Evolutionary conservation across 2,113 vertebrate species (phyloP).

Genomic region (Brachyistius frenatus): DNA sequence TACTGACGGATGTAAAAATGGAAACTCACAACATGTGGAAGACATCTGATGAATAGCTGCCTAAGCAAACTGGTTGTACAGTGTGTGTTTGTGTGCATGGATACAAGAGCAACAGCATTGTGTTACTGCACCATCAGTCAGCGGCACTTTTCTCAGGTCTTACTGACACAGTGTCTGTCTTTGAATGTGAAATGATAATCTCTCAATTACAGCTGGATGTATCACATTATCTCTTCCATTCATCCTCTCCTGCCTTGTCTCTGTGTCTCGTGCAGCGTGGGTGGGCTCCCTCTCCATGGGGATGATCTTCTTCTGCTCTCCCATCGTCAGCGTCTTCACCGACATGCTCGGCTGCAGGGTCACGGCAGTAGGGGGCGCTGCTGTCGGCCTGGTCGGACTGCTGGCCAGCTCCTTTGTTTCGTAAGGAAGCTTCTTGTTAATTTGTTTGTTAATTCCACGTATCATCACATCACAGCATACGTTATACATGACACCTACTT

Average conservation of each 20-base stretch:
- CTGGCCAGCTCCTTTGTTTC: slow-evolving; percentile 93
- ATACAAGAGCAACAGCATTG: neutral
- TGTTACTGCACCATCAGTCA: neutral
- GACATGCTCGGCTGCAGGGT: slow-evolving; percentile 92
- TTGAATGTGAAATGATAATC: neutral
- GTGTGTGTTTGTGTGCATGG: slow-evolving; percentile 3
- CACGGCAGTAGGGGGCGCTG: slow-evolving; percentile 91
- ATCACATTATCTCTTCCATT: slow-evolving; percentile 9
- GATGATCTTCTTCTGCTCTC: slow-evolving; percentile 99
- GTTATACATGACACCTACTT: too few species aligned
- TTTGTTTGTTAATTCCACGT: too few species aligned
- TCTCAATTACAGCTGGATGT: neutral
- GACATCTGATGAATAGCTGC: neutral
- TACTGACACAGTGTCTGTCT: slow-evolving; percentile 1
- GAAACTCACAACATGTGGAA: neutral
- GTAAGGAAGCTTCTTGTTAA: slow-evolving; percentile 80
- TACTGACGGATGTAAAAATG: slow-evolving; percentile 17
- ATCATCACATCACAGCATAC: neutral
- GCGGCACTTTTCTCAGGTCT: neutral
- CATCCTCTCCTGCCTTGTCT: slow-evolving; percentile 5
- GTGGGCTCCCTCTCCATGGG: slow-evolving; percentile 97
- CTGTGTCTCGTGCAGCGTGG: slow-evolving; percentile 87
- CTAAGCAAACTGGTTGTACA: neutral
- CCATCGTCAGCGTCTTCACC: slow-evolving; percentile 95
- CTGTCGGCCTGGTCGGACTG: slow-evolving; percentile 91